Base-by-base conservation (phyloP, 2,113 vertebrate species). In the Ciconia maguari region DNA sequence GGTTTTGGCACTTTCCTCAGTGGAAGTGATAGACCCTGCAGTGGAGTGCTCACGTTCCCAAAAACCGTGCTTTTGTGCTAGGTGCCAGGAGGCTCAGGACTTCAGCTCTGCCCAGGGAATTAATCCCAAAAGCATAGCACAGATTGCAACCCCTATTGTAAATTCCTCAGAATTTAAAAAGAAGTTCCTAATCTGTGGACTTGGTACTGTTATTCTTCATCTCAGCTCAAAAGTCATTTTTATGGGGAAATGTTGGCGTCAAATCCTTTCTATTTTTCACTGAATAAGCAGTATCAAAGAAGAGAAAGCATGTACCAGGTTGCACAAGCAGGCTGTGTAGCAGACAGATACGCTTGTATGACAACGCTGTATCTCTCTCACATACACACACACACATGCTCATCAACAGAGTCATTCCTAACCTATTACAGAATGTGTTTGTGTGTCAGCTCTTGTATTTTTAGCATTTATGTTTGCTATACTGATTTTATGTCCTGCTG, bases 391-490 rank as follows among this genome's bases (percentile, higher is more conserved):
- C 66, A 19, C 58, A 44, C 34, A 10, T 34, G 29, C 34, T 87
- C 74, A 91, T 34, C 1, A 3, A 20, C 57, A 71, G 64, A 74
- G 46, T 65, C 62, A 96, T 96, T 96, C 92, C 85, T 91, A 91
- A 91, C 49, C 60, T 86, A 90, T 96, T 92, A 95, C 87, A 95
- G 90, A 94, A 95, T 70, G 30, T 82, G 70, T 72, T 94, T 96
- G 34, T 93, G 29, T 84, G 83, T 93, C 75, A 58, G 87, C 61
- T 76, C 83, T 95, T 42, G 29, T 94, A 94, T 95, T 92, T 95
- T 95, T 93, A 94, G 87, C 87, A 70, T 96, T 94, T 85, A 68
- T 94, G 44, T 88, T 91, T 88, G 84, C 0, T 0, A 48, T 90
- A 55, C 74, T 62, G 70, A 72, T 94, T 92, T 93, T 90, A 30